phyloP scores from a whole-genome alignment of 2,888 invertebrate species.

The Oscheius sp. region DNA sequence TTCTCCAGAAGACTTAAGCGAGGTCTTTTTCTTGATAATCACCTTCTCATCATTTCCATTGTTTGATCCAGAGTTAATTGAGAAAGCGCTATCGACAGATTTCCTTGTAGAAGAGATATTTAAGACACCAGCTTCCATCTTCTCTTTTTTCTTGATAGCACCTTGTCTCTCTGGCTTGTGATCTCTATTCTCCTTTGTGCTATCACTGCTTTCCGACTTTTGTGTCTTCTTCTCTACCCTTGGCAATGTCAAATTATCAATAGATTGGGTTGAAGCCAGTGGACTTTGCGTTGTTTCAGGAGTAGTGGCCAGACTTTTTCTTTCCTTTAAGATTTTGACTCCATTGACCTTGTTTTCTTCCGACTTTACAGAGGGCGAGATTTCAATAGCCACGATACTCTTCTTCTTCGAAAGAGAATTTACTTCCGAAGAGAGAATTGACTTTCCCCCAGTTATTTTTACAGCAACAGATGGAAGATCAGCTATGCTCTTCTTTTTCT shows the following conservation, averaged over 20 bases:
- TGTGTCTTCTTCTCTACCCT: constrained; percentile 20
- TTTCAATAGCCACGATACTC: constrained; percentile 6
- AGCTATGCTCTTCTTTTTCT: neutral
- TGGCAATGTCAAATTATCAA: neutral
- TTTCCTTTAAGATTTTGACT: constrained; percentile 3
- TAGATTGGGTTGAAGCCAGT: neutral
- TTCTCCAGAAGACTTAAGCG: neutral
- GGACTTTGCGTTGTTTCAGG: neutral
- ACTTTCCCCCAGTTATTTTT: neutral
- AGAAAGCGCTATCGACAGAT: neutral
- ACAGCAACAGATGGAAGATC: neutral
- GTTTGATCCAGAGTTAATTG: neutral
- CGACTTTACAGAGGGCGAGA: constrained; percentile 19
- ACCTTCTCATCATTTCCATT: neutral
- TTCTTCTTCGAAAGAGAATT: neutral
- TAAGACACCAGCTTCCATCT: constrained; percentile 4
- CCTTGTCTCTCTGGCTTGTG: constrained; percentile 43
- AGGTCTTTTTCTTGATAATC: neutral
- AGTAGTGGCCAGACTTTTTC: neutral
- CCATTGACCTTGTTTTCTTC: constrained; percentile 12
- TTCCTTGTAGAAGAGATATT: constrained; percentile 5
- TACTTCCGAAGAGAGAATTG: neutral
- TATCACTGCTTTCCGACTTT: constrained; percentile 36
- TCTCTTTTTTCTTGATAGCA: constrained; percentile 37
- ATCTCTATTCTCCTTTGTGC: constrained; percentile 33